Evolutionary conservation across 2,113 vertebrate genomes (phyloP), one percentile per base, ranked within the genome.

Genomic region (Rana temporaria): DNA sequence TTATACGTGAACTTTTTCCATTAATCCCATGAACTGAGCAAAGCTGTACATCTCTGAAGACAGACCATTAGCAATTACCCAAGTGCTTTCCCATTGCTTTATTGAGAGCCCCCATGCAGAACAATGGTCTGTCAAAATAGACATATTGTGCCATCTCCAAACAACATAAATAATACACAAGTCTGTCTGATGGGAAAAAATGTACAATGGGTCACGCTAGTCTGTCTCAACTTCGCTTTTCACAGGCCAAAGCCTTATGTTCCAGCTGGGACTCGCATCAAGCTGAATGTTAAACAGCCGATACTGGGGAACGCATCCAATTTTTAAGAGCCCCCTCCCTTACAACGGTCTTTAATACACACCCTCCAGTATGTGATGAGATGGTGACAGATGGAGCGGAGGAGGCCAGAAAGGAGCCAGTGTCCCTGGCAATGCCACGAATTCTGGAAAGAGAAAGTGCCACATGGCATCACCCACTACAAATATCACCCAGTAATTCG

Each of bases 391-490:
- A 81, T 81, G 79, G 79, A 73, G 69, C 68, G 79, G 69, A 62
- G 79, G 79, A 38, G 34, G 68, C 60, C 69, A 81, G 68, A 81
- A 56, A 65, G 79, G 69, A 81, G 59, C 26, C 60, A 38, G 59
- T 81, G 79, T 81, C 79, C 79, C 79, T 81, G 79, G 79, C 79
- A 81, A 42, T n/a, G 79, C 18, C 38, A 62, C 18, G 6, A 60
- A 63, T 81, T 62, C 53, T 53, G 56, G 68, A 52, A 81, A 71
- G 68, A 69, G 68, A 72, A 71, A 53, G 68, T 65, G 69, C 69
- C 79, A 81, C 79, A 73, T 73, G 79, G 69, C 69, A 55, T 71
- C 67, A 81, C 77, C 65, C 65, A 69, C 77, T 19, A 62, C 56
- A 81, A 59, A 81, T 68, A 71, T 19, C 69, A 59, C 65, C 48